Conservation (phyloP, 2,888 invertebrate species). For the Rotaria magnacalcarata region DNA sequence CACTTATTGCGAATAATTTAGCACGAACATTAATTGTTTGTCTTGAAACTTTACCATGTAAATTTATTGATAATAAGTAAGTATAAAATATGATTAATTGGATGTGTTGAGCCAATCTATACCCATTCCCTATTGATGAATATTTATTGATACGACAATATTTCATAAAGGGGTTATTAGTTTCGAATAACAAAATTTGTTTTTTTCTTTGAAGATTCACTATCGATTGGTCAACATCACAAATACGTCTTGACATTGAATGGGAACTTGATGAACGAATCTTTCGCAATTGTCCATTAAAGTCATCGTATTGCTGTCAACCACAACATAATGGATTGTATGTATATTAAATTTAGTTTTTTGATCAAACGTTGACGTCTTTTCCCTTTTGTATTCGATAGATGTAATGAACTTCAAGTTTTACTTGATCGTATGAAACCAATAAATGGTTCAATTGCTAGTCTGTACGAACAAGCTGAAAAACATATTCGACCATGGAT, state of each 20-base stretch:
- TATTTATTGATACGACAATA: too few species aligned
- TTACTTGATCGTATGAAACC: constrained; percentile 19
- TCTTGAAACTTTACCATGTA: constrained; percentile 25
- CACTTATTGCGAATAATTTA: constrained; percentile 24
- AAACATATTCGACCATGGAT: constrained; percentile 32
- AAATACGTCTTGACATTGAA: constrained; percentile 21
- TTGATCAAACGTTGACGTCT: not conserved
- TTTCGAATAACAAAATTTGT: too few species aligned
- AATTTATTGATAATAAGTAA: constrained; percentile 25
- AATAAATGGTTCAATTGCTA: not conserved
- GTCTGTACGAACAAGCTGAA: constrained; percentile 8
- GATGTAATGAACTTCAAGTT: constrained; percentile 14
- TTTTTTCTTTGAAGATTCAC: not conserved
- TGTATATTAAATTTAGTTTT: not conserved
- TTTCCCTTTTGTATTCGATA: not conserved
- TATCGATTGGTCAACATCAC: constrained; percentile 9
- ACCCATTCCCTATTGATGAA: too few species aligned
- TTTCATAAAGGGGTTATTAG: too few species aligned
- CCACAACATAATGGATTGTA: constrained; percentile 36
- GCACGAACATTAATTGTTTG: not conserved
- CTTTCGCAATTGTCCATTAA: constrained; percentile 29
- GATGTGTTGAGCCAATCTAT: not conserved
- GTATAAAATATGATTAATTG: not conserved
- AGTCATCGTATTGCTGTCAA: constrained; percentile 25
- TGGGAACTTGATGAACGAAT: constrained; percentile 30